Conservation (phyloP, 2,797 vertebrate species). For the Diceros bicornis region DNA sequence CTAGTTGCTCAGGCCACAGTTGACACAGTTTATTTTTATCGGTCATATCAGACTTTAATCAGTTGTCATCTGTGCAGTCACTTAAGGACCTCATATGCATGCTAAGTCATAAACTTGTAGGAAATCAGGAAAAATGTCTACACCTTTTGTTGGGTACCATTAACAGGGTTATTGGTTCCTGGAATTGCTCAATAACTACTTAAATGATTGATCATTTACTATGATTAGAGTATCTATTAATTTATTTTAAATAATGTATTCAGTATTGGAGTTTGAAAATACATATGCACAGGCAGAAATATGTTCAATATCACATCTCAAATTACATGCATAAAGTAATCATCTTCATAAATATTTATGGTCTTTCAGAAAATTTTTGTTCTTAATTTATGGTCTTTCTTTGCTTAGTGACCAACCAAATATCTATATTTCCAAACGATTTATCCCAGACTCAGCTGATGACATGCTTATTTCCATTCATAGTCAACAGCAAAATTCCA, state of each 20-base stretch:
- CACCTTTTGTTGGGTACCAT: background rate
- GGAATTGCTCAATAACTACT: background rate
- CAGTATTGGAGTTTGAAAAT: background rate
- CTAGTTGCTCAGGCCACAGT: background rate
- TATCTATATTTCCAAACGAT: background rate
- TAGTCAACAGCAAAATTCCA: background rate
- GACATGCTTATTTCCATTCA: background rate
- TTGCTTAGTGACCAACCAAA: background rate
- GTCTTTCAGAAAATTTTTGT: background rate
- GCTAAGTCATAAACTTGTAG: background rate
- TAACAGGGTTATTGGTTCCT: background rate
- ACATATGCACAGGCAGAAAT: background rate
- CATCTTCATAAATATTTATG: background rate
- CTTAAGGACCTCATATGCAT: background rate
- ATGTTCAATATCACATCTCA: background rate
- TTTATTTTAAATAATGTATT: slow-evolving; percentile 32
- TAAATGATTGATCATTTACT: background rate
- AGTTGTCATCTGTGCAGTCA: background rate
- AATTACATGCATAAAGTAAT: background rate
- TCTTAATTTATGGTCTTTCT: background rate
- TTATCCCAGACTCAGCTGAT: background rate
- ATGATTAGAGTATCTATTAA: background rate
- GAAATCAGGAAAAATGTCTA: background rate
- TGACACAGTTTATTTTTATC: background rate
- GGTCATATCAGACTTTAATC: background rate